These are phyloP conservation scores for Catostomus latipinnis DNA, from an alignment of 2,797 vertebrate genomes.

Conservation along the genomic window DNA sequence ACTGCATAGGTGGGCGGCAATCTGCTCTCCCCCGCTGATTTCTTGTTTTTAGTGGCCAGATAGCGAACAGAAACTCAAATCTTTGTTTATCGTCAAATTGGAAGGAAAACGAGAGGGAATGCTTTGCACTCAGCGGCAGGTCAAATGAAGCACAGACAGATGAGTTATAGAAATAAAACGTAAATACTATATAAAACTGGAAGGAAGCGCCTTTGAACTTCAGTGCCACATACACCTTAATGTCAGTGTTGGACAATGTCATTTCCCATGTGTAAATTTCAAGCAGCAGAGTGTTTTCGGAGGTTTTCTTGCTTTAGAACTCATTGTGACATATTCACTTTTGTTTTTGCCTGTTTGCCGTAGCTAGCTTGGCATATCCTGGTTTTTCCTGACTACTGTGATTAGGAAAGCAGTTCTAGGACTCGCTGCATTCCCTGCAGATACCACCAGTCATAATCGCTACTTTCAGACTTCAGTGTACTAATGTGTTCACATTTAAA, in stretches of 20 bases:
- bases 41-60: slow-evolving; percentile 52
- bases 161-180: slow-evolving; percentile 12
- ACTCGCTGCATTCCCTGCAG: neutral
- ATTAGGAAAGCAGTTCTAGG: slow-evolving; percentile 31
- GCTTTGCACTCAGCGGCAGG: slow-evolving; percentile 6
- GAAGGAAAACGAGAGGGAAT: slow-evolving; percentile 48
- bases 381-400: slow-evolving; percentile 30
- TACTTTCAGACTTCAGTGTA: slow-evolving; percentile 29
- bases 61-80: slow-evolving; percentile 30
- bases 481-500: slow-evolving; percentile 59
- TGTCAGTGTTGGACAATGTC: neutral
- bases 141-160: slow-evolving; percentile 30
- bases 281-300: neutral
- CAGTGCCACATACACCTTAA: neutral
- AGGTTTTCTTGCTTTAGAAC: neutral
- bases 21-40: slow-evolving; percentile 40
- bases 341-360: slow-evolving; percentile 1
- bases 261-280: neutral
- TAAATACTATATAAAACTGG: slow-evolving; percentile 20
- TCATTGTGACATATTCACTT: neutral
- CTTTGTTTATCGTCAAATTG: slow-evolving; percentile 53
- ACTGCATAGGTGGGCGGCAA: slow-evolving; percentile 32
- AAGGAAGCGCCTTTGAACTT: neutral
- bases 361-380: slow-evolving; percentile 43
- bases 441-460: slow-evolving; percentile 47